Evolutionary conservation across 1,140 invertebrate species (phyloP), one percentile per base, ranked within the genome.

Genomic region (Liolophura sinensis): DNA sequence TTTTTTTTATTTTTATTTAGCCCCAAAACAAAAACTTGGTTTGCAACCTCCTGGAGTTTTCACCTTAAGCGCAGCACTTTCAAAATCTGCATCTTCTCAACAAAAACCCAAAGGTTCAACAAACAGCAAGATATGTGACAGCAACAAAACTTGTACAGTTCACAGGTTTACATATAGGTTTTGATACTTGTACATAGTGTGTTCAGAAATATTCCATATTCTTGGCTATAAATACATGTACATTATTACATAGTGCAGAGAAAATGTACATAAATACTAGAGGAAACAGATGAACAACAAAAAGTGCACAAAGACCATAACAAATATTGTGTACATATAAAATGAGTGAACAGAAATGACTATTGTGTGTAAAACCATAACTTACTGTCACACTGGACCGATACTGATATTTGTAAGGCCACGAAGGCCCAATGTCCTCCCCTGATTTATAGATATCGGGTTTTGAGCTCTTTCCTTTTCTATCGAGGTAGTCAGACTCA

Each of bases 321-420:
- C 12, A 49, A 25, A 46, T 56, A 58, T 49, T 65, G 31, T 62
- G 58, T 55, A 51, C 60, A 63, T 20, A 59, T 25, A 24, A 48
- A 47, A 51, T 50, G 25, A 27, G 40, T 20, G 61, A 52, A 48
- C 3, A 62, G 16, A 24, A 50, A 20, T n/a, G 22, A 20, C 25
- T 48, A 57, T 25, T 50, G n/a, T 50, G 20, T 22, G 54, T 27
- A 52, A 31, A 40, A n/a, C 40, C 27, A 46, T 31, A 55, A 73
- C 73, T 75, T 75, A 75, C 73, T 63, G 71, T 65, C 50, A 69
- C 59, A 49, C 65, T 71, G 59, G 68, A 73, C 25, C 66, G 63
- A 51, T 71, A 73, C 47, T 70, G 71, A 69, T 72, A 75, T 70
- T 75, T 75, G 68, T 75, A 71, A 52, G 73, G 71, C 73, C 73